Evolutionary conservation across 2,888 invertebrate genomes (phyloP), one percentile per base, ranked within the genome.

Genomic region (Drosophila vallismaia): DNA sequence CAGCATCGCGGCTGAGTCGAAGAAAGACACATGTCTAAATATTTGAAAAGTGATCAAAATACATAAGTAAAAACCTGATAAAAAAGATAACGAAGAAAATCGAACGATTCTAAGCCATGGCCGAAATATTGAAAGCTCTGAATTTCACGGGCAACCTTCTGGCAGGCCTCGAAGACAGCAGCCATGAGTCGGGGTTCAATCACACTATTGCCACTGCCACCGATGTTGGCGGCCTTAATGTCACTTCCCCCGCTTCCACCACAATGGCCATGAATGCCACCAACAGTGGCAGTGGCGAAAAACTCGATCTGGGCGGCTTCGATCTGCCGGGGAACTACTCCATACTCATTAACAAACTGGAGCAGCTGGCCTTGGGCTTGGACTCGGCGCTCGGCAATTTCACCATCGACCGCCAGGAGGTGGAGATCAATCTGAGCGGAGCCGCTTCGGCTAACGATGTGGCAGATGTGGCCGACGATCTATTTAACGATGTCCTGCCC

Each of bases 241-340:
- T 53, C 55, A 82, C 75, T 62, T 70, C 19, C 19, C 19, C 19
- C 19, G 19, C 19, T 19, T 19, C 19, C 19, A 19, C 60, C 44
- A 44, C 38, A 53, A 60, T 62, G 46, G 59, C 75, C 29, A 31
- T 68, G 50, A 77, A 74, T 52, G 54, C 58, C 5, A 74, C 66
- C n/a, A 46, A 56, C 31, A 28, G 10, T 40, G n/a, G 68, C 79
- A 74, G 59, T 57, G 76, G 75, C 5, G 89, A 89, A 56, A 84
- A 80, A 55, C 70, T 90, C 9, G 89, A 89, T 59, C 42, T 89
- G 40, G 87, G 84, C 46, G 74, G 85, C n/a, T 83, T 90, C 46
- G 78, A 90, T 58, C 46, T 88, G 36, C 86, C 90, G 7, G 88
- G 90, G 51, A 91, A 91, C 71, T 91, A 91, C 71, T 91, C 90